Conservation (phyloP, 2,113 vertebrate genomes). For the Pelecanus crispus region DNA sequence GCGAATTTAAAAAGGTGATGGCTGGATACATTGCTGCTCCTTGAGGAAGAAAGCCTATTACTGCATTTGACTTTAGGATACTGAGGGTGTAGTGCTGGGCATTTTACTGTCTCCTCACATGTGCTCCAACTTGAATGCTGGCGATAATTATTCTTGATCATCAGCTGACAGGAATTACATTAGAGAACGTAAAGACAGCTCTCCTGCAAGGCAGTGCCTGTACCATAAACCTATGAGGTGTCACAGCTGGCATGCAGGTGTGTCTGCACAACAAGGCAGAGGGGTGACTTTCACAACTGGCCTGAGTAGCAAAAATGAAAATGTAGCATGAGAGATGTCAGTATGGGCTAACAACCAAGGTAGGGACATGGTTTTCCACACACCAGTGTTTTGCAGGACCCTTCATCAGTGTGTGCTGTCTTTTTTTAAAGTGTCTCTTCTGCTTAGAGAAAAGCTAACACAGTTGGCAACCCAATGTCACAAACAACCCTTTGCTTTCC, state of each 20-base stretch:
- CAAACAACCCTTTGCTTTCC: not conserved
- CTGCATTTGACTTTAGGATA: not conserved
- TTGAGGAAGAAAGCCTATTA: not conserved
- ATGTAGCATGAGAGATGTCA: not conserved
- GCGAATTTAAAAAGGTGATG: not conserved
- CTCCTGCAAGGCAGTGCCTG: not conserved
- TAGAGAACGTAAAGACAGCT: not conserved
- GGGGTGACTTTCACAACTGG: not conserved
- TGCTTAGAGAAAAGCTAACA: not conserved
- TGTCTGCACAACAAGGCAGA: not conserved
- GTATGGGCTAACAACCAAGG: not conserved
- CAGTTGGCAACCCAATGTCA: not conserved
- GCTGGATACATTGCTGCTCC: not conserved
- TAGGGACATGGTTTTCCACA: not conserved
- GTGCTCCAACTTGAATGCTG: not conserved
- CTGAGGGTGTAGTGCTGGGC: not conserved
- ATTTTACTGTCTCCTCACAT: not conserved
- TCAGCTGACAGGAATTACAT: not conserved
- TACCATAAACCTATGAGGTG: not conserved
- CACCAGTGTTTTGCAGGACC: not conserved
- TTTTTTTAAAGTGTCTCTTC: not conserved
- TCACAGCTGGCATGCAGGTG: not conserved
- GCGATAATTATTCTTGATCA: not conserved
- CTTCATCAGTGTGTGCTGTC: not conserved
- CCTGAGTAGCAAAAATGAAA: not conserved